Conservation (phyloP, 2,797 vertebrate species). For the Scarus forsteni region DNA sequence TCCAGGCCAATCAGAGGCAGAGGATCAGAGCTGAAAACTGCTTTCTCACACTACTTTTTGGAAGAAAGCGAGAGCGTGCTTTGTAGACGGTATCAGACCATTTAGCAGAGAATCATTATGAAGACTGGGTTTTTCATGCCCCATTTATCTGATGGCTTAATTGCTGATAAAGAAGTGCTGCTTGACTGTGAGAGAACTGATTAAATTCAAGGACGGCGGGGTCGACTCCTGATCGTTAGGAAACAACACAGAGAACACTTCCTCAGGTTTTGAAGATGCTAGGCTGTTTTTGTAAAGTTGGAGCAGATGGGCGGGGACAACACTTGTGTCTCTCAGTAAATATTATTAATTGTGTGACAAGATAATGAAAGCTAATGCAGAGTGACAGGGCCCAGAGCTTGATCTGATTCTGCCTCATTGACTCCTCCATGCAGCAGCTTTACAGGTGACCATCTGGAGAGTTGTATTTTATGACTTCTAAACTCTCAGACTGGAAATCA, state of each 20-base stretch:
- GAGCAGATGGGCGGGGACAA: slow-evolving; percentile 33
- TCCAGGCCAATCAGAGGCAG: slow-evolving; percentile 31
- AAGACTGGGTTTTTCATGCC: slow-evolving; percentile 52
- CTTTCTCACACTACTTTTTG: slow-evolving; percentile 7
- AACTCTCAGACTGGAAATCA: neutral
- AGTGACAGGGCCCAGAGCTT: neutral
- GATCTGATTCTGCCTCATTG: slow-evolving; percentile 12
- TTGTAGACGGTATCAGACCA: slow-evolving; percentile 38
- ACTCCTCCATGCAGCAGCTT: neutral
- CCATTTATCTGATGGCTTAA: slow-evolving; percentile 76
- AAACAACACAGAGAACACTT: slow-evolving; percentile 38
- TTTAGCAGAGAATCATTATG: slow-evolving; percentile 61
- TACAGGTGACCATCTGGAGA: slow-evolving; percentile 2
- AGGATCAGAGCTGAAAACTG: slow-evolving; percentile 7
- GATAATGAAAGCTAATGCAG: neutral
- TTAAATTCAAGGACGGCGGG: slow-evolving; percentile 64
- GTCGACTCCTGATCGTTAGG: slow-evolving; percentile 41
- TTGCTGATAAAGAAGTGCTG: slow-evolving; percentile 65
- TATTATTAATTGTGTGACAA: slow-evolving; percentile 4
- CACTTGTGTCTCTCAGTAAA: slow-evolving; percentile 24
- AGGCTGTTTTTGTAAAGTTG: slow-evolving; percentile 18
- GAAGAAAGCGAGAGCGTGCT: slow-evolving; percentile 19
- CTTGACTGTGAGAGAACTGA: slow-evolving; percentile 64
- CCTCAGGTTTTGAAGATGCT: slow-evolving; percentile 11
- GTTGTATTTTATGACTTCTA: neutral